These are phyloP conservation scores for Mesorhabditis belari DNA, from an alignment of 2,888 invertebrate genomes.

Conservation along the genomic window DNA sequence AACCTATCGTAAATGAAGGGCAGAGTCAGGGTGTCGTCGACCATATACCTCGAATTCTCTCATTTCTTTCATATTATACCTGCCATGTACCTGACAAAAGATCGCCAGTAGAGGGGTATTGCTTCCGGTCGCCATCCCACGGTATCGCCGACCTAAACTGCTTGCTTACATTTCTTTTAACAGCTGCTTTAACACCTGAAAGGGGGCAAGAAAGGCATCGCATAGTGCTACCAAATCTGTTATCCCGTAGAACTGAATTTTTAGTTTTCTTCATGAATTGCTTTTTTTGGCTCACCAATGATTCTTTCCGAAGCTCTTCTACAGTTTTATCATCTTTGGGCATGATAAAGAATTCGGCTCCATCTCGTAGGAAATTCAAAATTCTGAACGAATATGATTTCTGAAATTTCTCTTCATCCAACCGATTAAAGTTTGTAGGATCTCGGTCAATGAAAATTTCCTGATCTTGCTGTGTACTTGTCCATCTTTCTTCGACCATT, in stretches of 20 bases:
- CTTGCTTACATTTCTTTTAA: neutral
- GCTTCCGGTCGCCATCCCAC: conserved; percentile 41
- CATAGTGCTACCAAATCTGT: conserved; percentile 30
- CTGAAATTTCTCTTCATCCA: neutral
- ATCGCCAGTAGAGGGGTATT: conserved; percentile 39
- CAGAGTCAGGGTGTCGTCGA: conserved; percentile 37
- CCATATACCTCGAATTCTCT: too few relatives aligned
- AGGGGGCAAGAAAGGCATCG: conserved; percentile 1
- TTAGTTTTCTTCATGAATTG: neutral
- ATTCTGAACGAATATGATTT: conserved; percentile 10
- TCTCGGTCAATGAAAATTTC: conserved; percentile 46
- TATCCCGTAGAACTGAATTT: conserved; percentile 38
- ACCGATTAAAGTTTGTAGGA: conserved; percentile 27
- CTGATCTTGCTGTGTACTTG: conserved; percentile 8
- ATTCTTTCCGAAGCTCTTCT: conserved; percentile 39
- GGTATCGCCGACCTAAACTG: neutral
- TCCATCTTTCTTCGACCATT: conserved; percentile 36
- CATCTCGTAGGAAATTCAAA: conserved; percentile 38
- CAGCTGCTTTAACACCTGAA: neutral
- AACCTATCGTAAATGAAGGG: conserved; percentile 43
- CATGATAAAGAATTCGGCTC: conserved; percentile 21
- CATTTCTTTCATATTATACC: too few relatives aligned
- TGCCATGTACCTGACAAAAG: conserved; percentile 41
- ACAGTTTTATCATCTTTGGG: conserved; percentile 28
- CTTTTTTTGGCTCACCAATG: conserved; percentile 17